Percentiles rank a stretch among this genome's conserved stretches.
These are phyloP conservation scores for Chrysolina americana DNA, from an alignment of 2,888 invertebrate genomes.

Conservation along the genomic window DNA sequence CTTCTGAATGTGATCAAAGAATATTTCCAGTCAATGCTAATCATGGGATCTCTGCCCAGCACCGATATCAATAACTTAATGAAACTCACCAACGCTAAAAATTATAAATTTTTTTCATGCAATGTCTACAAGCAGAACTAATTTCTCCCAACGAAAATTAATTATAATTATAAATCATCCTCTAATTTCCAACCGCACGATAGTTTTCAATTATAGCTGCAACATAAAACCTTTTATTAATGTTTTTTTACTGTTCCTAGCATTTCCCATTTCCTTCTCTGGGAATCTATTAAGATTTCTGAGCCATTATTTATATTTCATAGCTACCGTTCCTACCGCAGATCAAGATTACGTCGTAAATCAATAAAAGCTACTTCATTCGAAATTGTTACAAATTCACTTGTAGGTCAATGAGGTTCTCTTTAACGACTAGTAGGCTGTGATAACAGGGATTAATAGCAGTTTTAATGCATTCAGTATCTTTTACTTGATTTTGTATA, in stretches of 20 bases:
- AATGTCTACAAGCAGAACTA: neutral
- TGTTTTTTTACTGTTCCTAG: constrained; percentile 24
- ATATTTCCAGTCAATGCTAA: no score
- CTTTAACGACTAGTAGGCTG: no score
- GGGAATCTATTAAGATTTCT: constrained; percentile 27
- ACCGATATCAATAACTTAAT: no score
- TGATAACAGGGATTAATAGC: no score
- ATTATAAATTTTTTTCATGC: neutral
- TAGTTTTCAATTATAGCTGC: constrained; percentile 37
- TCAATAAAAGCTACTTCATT: no score
- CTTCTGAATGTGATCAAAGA: no score
- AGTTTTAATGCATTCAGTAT: no score
- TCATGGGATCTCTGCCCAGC: no score
- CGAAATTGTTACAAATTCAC: no score
- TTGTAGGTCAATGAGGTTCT: no score
- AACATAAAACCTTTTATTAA: constrained; percentile 27
- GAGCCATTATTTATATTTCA: constrained; percentile 42
- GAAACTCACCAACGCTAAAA: no score
- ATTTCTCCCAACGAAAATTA: constrained; percentile 22
- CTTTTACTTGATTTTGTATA: no score
- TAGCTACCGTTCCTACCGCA: constrained; percentile 36
- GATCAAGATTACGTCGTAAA: constrained; percentile 34
- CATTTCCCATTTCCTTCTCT: constrained; percentile 12
- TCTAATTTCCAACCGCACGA: constrained; percentile 32
- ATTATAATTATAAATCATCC: constrained; percentile 32